Base-by-base conservation (phyloP, 2,797 vertebrate genomes). In the Jordanella pulchra region DNA sequence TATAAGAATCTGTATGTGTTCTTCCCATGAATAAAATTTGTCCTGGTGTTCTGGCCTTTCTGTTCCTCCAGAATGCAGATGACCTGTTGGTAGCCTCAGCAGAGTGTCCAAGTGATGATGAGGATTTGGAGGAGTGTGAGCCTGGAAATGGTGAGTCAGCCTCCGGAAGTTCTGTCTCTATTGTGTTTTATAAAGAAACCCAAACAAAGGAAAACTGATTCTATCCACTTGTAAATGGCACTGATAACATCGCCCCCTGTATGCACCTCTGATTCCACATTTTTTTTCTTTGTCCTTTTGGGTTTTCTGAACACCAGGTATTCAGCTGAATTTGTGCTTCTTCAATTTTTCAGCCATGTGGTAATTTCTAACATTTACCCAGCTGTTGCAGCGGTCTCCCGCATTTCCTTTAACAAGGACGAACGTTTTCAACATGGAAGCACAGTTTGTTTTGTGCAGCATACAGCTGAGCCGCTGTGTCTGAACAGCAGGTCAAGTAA, bases 41-140 rank as follows among this genome's bases (percentile, higher is more conserved):
- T 51, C 69, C 77, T 82, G 69, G 81, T 69, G 72, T 17, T 42
- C 7, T 83, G 56, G 75, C 67, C 53, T 71, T 67, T 83, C 10
- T 79, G 50, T 82, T 72, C 68, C 75, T 88, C n/a, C 90, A 97
- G 96, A 97, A 97, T 91, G 95, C 95, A 17, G 96, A 97, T 76
- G 96, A 97, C 87, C 93, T 97, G 75, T 93, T 97, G 84, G 96
- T 97, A 89, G 96, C 96, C 65, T 97, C 96, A 0, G 96, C 96
- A 0, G 96, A 97, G 87, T 97, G 96, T 90, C 96, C 96, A 6
- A 97, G 96, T 1, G 97, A 98, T 72, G 97, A 98, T 12, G 97
- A 98, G 89, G 97, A 98, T 91, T 90, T 98, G 86, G 97, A 98
- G 91, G 97, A 98, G 92, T 97, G 97, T 71, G 97, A 97, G 77